Percentiles rank a stretch among this genome's conserved stretches.
These are phyloP conservation scores for Montipora sp. DNA, from an alignment of 64 coral and sea anemone genomes.

Conservation along the genomic window DNA sequence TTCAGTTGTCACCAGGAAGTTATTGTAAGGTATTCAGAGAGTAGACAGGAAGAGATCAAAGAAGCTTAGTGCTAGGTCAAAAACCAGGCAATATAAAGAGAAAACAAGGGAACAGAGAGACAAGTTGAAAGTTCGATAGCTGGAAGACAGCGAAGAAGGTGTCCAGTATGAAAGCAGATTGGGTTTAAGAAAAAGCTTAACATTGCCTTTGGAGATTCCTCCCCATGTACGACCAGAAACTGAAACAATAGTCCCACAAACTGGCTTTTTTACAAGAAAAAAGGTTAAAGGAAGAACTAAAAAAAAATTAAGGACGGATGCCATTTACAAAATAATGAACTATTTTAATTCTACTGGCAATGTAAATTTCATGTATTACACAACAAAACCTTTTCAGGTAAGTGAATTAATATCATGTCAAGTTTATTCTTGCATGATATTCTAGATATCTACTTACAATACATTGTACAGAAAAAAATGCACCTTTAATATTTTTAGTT, in stretches of 20 bases:
- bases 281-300: background rate
- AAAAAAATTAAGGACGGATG: conserved; percentile 3
- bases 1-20: no score
- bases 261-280: background rate
- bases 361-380: conserved; percentile 37
- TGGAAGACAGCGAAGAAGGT: background rate
- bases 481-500: no score
- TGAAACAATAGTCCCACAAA: background rate
- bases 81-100: background rate
- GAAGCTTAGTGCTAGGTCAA: no score
- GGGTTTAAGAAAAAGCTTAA: background rate
- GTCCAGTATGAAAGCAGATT: background rate
- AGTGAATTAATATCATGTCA: conserved; percentile 12
- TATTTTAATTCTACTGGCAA: conserved; percentile 36
- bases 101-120: background rate
- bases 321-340: conserved; percentile 27
- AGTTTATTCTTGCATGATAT: no score
- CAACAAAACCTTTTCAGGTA: conserved; percentile 29
- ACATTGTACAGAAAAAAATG: no score
- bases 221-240: background rate
- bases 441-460: no score
- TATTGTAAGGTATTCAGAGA: no score
- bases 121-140: background rate
- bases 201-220: background rate
- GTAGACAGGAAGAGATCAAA: no score